Evolutionary conservation across 2,797 vertebrate genomes (phyloP).

Genomic region (Pangasius larnaudii): DNA sequence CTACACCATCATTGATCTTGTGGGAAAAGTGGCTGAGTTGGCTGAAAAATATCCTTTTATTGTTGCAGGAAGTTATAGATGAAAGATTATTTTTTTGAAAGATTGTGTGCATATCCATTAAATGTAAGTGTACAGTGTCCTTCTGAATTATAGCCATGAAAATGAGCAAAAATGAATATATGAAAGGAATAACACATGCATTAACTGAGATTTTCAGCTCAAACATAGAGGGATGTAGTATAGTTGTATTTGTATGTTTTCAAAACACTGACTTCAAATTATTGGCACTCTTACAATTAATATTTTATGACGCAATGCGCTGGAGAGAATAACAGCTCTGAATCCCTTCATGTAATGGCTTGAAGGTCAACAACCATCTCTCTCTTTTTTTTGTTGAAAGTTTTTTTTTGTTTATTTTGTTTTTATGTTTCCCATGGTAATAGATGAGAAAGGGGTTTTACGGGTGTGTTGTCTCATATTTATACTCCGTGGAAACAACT

Average conservation of each 20-base stretch:
- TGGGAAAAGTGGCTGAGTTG: conserved; percentile 92
- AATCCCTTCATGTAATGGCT: background rate
- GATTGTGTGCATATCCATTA: background rate
- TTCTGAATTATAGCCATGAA: background rate
- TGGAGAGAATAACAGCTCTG: background rate
- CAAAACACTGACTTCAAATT: background rate
- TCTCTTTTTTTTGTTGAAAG: too few species aligned
- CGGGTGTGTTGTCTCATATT: background rate
- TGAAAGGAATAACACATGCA: background rate
- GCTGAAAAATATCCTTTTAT: conserved; percentile 96
- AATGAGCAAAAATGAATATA: background rate
- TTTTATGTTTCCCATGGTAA: too few species aligned
- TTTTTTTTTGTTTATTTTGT: too few species aligned
- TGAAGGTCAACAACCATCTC: too few species aligned
- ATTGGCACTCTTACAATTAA: background rate
- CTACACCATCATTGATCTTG: conserved; percentile 85
- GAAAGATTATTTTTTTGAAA: background rate
- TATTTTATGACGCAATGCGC: background rate
- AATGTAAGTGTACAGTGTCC: background rate
- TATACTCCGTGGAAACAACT: background rate
- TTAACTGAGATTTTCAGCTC: background rate
- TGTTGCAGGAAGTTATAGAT: background rate
- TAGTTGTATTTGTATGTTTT: background rate
- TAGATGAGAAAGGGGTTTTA: background rate
- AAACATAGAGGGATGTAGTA: background rate